Base-by-base conservation (phyloP, 2,888 invertebrate genomes). In the Hipparchia sbordonii region DNA sequence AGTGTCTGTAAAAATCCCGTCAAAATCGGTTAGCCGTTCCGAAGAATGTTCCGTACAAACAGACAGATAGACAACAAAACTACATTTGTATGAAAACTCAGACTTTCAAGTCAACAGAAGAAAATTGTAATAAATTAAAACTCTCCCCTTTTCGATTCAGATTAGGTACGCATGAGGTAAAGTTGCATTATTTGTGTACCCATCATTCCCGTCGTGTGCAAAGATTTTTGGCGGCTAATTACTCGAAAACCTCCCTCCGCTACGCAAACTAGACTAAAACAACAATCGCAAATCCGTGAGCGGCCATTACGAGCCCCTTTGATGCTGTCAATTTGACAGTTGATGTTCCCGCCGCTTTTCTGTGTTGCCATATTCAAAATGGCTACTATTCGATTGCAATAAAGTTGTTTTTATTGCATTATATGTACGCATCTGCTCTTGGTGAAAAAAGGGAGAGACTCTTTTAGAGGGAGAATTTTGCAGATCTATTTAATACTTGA, bases 251-350 rank as follows among this genome's bases (percentile, higher is more conserved):
- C 46, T 66, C 68, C 65, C 68, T 71, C 57, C 33, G 56, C 63
- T 66, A 45, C 74, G 61, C 67, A 75, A 77, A 78, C 77, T 75
- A 74, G 78, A 77, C 78, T 79, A 84, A 84, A 89, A 89, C 85
- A 90, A 87, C 87, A 86, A 87, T 84, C 85, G 84, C 84, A 88
- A 90, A 88, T 87, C 87, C 85, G 85, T 85, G 85, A 84, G 84
- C 83, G 79, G 82, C 87, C 86, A 85, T 87, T 87, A 88, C 82
- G 81, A 76, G 78, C 82, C 85, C 88, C 87, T 85, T 83, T 78
- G 74, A 81, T 84, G 84, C 87, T 87, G 91, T 91, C 91, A 90
- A 84, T 81, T 79, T 91, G 92, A 92, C 91, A 91, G 87, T 86
- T 87, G 87, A 88, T 82, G 82, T 80, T 80, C 82, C 82, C 83